Percentiles rank a stretch among this genome's conserved stretches.
Evolutionary conservation across 2,888 invertebrate species (phyloP).

Genomic region (Eilema griseolum): DNA sequence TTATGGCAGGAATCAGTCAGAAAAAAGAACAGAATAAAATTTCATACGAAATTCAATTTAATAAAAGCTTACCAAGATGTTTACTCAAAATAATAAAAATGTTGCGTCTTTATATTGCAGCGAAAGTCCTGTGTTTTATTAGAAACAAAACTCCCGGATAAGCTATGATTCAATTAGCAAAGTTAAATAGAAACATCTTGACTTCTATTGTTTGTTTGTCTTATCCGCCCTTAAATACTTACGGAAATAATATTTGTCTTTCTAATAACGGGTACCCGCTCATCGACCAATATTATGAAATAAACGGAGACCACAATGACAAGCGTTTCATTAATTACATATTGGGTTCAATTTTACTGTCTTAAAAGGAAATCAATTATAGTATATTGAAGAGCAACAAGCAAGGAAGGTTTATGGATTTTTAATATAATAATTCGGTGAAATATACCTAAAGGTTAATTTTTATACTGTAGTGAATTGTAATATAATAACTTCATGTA

Average conservation of each 20-base stretch:
- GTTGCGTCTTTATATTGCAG: neutral
- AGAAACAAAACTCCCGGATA: conserved; percentile 30
- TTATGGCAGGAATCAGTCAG: too few relatives aligned
- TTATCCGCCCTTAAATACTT: conserved; percentile 20
- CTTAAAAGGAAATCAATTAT: neutral
- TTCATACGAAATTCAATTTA: neutral
- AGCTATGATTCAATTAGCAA: conserved; percentile 39
- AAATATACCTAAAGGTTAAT: too few relatives aligned
- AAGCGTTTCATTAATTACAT: conserved; percentile 7
- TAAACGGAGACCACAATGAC: conserved; percentile 7
- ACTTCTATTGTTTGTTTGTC: conserved; percentile 28
- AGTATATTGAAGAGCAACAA: neutral
- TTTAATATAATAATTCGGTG: too few relatives aligned
- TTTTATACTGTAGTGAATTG: too few relatives aligned
- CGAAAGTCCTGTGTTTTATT: conserved; percentile 10
- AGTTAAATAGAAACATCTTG: conserved; percentile 33
- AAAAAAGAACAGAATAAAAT: too few relatives aligned
- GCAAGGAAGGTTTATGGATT: neutral
- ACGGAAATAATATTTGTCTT: conserved; percentile 20
- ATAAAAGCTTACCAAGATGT: neutral
- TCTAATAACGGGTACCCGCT: conserved; percentile 11
- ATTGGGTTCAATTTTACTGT: neutral
- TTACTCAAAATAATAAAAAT: neutral
- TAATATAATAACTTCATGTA: too few relatives aligned
- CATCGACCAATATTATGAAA: conserved; percentile 14